Base-by-base conservation (phyloP, 2,797 vertebrate genomes). In the Acrocephalus scirpaceus region DNA sequence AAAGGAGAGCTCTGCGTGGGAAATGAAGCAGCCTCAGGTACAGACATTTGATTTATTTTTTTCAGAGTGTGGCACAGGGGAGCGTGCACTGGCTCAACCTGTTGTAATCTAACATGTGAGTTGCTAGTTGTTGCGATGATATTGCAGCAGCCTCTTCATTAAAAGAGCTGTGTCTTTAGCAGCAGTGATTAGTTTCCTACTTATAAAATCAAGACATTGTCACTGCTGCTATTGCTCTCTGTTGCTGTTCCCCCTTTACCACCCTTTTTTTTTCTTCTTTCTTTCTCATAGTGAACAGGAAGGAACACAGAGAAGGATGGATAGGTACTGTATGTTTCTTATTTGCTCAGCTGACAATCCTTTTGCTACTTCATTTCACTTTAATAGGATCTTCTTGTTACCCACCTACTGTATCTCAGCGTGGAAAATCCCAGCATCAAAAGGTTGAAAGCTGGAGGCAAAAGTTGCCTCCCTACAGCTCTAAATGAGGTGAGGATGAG, bases 391-490 rank as follows among this genome's bases (percentile, higher is more conserved):
- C 96, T 97, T 95, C 98, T 96, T 94, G 67, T 97, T 96, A 96
- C 96, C 97, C 91, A 94, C 86, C 81, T 84, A 87, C 89, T 93
- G 94, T 90, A 94, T 90, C 95, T 98, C 93, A 97, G 88, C 7
- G 51, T 88, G 90, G 96, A 95, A 97, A 95, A 95, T 86, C 89
- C 3, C 6, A 77, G 95, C 92, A 97, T 90, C 91, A 91, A 87
- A 93, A 97, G 96, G 95, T 97, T 97, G 97, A 97, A 97, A 98
- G 97, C 97, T 97, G 94, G 95, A 98, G 98, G 98, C 98, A 98
- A 98, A 98, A 97, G 97, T 98, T 97, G 96, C 97, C 96, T 97
- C 97, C 97, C 96, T 97, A 97, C 96, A 98, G 98, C 97, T 98
- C 96, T 97, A 60, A 69, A 25, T 66, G 64, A 87, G 73, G 92